Conservation (phyloP, 2,888 invertebrate genomes). For the Tachina fera region DNA sequence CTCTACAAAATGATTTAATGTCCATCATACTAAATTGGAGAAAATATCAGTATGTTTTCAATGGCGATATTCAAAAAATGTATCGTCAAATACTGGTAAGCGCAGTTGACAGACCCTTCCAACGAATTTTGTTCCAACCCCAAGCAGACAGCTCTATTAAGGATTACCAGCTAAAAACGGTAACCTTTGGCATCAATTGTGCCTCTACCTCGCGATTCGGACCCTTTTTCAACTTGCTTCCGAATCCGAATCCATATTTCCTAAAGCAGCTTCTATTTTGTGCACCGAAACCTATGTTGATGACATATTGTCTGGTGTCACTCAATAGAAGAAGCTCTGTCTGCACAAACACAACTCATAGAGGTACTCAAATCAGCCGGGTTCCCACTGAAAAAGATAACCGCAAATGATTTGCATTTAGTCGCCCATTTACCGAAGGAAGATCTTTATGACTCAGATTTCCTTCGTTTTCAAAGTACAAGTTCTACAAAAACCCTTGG, state of each 20-base stretch:
- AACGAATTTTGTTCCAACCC: background rate
- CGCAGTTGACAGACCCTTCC: background rate
- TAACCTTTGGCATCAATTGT: constrained; percentile 1
- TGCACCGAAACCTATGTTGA: constrained; percentile 19
- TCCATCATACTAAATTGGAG: constrained; percentile 4
- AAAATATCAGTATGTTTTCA: constrained; percentile 5
- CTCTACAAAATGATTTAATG: background rate
- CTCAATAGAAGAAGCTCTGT: background rate
- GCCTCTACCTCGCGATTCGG: constrained; percentile 20
- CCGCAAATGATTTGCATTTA: background rate
- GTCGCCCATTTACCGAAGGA: background rate
- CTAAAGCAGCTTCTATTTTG: background rate
- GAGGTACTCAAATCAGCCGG: constrained; percentile 14
- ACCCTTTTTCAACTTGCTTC: constrained; percentile 9
- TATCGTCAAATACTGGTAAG: background rate
- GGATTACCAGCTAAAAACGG: constrained; percentile 27
- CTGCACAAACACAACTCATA: background rate
- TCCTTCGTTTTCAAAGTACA: no score
- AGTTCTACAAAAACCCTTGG: constrained; percentile 11
- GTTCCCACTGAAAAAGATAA: constrained; percentile 13
- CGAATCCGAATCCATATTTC: background rate
- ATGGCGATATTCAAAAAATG: background rate
- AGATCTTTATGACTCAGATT: background rate
- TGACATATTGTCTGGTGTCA: constrained; percentile 19
- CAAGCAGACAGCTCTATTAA: background rate